These are phyloP conservation scores for Corythornis madagascariensis DNA, from an alignment of 2,113 vertebrate genomes.

Conservation along the genomic window DNA sequence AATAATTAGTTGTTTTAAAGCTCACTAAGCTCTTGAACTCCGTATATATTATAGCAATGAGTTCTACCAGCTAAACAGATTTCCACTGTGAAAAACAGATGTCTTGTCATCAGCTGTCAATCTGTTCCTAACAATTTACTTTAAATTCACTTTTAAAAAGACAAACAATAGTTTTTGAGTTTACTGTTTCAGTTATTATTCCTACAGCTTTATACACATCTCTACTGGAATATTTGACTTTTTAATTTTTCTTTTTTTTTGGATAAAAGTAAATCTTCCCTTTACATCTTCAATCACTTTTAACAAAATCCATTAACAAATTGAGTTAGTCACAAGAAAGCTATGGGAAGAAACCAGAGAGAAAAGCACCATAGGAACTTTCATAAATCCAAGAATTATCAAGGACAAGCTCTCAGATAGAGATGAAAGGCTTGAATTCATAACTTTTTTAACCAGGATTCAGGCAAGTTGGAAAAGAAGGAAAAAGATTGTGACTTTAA, in stretches of 20 bases:
- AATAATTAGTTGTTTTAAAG: conserved; percentile 20
- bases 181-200: background rate
- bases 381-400: background rate
- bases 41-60: background rate
- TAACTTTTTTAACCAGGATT: background rate
- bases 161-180: background rate
- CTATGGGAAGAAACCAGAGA: background rate
- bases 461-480: background rate
- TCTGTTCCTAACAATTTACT: background rate
- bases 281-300: background rate
- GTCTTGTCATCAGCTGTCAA: background rate
- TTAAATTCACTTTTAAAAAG: background rate
- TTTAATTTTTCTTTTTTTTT: background rate
- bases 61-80: conserved; percentile 1
- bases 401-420: background rate
- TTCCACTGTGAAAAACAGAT: conserved; percentile 26
- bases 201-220: background rate
- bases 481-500: background rate
- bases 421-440: background rate
- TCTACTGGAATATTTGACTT: background rate
- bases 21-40: background rate
- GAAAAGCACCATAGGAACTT: background rate
- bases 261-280: background rate
- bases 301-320: background rate
- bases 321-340: background rate